phyloP scores from a whole-genome alignment of 2,888 invertebrate genomes.

The Leptinotarsa rubiginosa region DNA sequence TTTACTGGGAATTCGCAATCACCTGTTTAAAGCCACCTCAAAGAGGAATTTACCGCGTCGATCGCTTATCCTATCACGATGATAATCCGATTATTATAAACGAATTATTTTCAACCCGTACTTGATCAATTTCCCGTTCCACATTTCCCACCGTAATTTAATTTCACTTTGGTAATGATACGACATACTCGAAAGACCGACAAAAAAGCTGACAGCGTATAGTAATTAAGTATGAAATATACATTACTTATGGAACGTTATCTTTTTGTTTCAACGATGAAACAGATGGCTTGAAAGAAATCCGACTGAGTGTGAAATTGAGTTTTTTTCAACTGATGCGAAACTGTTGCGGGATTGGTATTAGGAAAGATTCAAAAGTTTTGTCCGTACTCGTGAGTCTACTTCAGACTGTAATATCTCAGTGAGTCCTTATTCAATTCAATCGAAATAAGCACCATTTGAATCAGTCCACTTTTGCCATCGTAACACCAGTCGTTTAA shows the following conservation, averaged over 20 bases:
- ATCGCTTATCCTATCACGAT: not conserved
- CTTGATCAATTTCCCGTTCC: not conserved
- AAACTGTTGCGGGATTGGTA: not conserved
- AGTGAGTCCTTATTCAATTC: no score
- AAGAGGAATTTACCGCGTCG: no score
- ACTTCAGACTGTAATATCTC: no score
- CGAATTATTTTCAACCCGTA: not conserved
- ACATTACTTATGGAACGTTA: not conserved
- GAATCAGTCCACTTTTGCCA: no score
- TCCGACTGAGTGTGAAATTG: not conserved
- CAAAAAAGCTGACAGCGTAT: not conserved
- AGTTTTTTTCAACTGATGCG: not conserved
- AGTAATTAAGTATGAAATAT: not conserved
- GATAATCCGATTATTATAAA: conserved; percentile 6
- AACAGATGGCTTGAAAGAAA: not conserved
- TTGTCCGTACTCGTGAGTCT: no score
- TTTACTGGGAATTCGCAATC: no score
- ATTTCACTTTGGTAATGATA: not conserved
- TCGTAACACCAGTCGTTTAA: no score
- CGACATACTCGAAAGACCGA: not conserved
- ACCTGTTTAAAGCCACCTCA: no score
- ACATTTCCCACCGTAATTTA: not conserved
- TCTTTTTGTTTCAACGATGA: not conserved
- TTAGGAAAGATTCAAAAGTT: no score
- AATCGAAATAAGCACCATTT: no score